Conservation (phyloP, 2,113 vertebrate genomes). For the Manacus vitellinus region DNA sequence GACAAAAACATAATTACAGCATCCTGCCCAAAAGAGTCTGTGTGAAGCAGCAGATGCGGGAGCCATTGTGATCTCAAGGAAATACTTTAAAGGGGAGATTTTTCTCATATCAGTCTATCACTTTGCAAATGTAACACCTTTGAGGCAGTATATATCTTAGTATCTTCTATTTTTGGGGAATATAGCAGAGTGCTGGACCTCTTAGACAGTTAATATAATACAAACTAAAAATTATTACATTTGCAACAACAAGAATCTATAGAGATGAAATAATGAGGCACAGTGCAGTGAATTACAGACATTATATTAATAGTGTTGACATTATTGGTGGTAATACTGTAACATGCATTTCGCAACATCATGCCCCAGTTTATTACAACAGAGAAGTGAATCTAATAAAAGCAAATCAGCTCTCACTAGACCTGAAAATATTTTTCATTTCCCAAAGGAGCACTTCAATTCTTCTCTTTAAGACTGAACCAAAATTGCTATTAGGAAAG, state of each 20-base stretch:
- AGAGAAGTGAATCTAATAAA: slow-evolving; percentile 1
- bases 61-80: background rate
- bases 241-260: background rate
- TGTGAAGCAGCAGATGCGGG: background rate
- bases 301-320: slow-evolving; percentile 14
- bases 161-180: background rate
- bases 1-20: background rate
- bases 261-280: slow-evolving; percentile 21
- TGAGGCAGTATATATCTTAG: background rate
- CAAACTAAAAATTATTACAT: background rate
- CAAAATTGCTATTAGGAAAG: background rate
- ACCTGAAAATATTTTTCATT: slow-evolving; percentile 23
- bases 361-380: background rate
- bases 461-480: background rate
- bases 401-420: slow-evolving; percentile 34
- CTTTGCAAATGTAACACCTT: background rate
- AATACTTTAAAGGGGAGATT: background rate
- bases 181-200: background rate
- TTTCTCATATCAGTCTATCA: background rate
- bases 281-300: background rate
- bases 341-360: background rate
- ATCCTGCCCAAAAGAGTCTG: background rate
- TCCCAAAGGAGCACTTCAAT: background rate
- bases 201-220: background rate
- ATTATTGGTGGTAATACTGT: background rate